A percentile compares a stretch with the other conserved stretches of the same genome.
phyloP scores from a whole-genome alignment of 1,140 invertebrate genomes.

The Drosophila repleta region DNA sequence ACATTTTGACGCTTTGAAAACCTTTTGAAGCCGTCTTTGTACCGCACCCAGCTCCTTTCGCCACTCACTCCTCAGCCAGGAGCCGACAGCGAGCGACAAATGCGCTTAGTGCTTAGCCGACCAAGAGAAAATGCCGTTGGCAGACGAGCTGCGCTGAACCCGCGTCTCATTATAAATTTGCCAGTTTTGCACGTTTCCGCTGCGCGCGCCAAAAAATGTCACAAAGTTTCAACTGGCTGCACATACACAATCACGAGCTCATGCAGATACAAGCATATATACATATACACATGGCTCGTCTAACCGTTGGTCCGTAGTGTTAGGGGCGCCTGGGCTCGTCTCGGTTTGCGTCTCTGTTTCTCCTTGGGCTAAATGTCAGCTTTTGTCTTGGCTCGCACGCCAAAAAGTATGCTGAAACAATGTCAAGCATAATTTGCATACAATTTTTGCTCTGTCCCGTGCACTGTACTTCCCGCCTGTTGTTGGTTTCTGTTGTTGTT shows the following conservation, averaged over 20 bases:
- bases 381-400: constrained; percentile 78
- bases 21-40: constrained; percentile 51
- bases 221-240: constrained; percentile 66
- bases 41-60: neutral
- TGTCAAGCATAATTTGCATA: constrained; percentile 82
- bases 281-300: neutral
- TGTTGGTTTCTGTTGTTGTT: constrained; percentile 32
- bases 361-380: constrained; percentile 81
- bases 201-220: constrained; percentile 79
- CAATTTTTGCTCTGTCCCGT: constrained; percentile 61
- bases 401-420: constrained; percentile 81
- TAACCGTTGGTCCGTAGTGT: neutral
- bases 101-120: constrained; percentile 77
- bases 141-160: constrained; percentile 62
- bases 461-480: constrained; percentile 3
- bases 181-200: constrained; percentile 81
- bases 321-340: constrained; percentile 1
- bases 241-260: constrained; percentile 2
- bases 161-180: constrained; percentile 80
- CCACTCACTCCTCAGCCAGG: neutral
- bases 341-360: constrained; percentile 52
- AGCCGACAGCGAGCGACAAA: constrained; percentile 54
- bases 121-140: constrained; percentile 70
- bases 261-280: neutral
- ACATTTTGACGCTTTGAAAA: constrained; percentile 53